Percentiles rank a stretch among this genome's conserved stretches.
Conservation (phyloP, 2,113 vertebrate genomes). For the Nyctibius bracteatus region DNA sequence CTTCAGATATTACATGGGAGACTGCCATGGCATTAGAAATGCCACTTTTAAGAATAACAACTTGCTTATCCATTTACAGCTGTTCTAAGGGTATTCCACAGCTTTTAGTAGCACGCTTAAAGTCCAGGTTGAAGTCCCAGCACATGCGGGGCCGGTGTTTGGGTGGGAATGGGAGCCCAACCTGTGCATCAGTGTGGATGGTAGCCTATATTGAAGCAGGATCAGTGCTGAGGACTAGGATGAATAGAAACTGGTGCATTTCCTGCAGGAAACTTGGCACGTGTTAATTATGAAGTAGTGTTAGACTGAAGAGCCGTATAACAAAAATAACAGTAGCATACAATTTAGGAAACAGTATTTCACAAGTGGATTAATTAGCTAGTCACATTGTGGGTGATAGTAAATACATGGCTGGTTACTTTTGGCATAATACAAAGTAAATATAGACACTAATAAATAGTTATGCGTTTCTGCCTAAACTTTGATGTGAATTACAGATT, state of each 20-base stretch:
- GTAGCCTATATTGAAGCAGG: rapidly evolving
- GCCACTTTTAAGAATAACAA: not conserved
- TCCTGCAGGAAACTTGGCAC: not conserved
- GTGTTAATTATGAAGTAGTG: rapidly evolving
- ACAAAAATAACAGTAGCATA: not conserved
- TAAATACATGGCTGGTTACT: not conserved
- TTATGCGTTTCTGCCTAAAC: not conserved
- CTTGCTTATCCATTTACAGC: not conserved
- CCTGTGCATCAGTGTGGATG: not conserved
- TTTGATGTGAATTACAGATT: not conserved
- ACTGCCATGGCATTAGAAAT: not conserved
- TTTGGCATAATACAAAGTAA: not conserved
- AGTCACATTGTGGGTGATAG: not conserved
- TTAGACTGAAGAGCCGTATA: not conserved
- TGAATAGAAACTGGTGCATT: not conserved
- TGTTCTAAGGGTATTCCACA: not conserved
- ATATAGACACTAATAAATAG: not conserved
- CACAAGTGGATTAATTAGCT: not conserved
- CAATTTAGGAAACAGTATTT: not conserved
- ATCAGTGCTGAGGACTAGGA: not conserved
- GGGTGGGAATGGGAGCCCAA: not conserved
- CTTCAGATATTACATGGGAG: not conserved
- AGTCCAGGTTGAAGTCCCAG: not conserved
- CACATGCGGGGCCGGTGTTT: rapidly evolving
- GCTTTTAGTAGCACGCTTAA: not conserved